Evolutionary conservation across 2,797 vertebrate species (phyloP).

Genomic region (Spinibarbus caldwelli): DNA sequence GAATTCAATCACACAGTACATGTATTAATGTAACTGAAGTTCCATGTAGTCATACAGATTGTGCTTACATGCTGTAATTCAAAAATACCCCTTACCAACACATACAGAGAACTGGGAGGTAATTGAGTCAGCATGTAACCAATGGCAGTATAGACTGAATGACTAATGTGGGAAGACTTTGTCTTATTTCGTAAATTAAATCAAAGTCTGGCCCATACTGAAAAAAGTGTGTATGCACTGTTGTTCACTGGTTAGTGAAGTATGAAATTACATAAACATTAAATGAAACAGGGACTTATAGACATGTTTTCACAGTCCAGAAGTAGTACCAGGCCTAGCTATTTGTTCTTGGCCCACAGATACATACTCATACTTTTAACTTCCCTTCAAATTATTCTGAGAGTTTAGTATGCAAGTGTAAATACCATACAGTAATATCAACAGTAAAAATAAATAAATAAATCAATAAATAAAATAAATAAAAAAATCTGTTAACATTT

Average conservation of each 20-base stretch:
- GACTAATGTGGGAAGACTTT: slow-evolving; percentile 16
- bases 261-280: not conserved
- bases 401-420: not conserved
- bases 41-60: slow-evolving; percentile 66
- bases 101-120: slow-evolving; percentile 60
- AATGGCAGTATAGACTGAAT: slow-evolving; percentile 7
- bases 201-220: not conserved
- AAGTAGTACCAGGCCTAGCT: not conserved
- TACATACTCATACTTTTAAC: no score
- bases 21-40: slow-evolving; percentile 70
- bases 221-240: not conserved
- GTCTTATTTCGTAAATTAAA: not conserved
- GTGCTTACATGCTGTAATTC: slow-evolving; percentile 66
- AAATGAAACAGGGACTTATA: not conserved
- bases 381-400: not conserved
- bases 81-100: slow-evolving; percentile 58
- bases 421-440: not conserved
- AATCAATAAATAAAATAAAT: no score
- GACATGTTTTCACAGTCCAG: not conserved
- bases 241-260: not conserved
- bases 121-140: slow-evolving; percentile 66
- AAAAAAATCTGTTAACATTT: not conserved
- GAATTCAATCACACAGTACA: slow-evolving; percentile 68
- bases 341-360: not conserved
- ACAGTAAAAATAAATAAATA: not conserved